Percentiles rank a stretch among this genome's conserved stretches.
phyloP scores from a whole-genome alignment of 2,113 vertebrate genomes.

The Cathartes aura region DNA sequence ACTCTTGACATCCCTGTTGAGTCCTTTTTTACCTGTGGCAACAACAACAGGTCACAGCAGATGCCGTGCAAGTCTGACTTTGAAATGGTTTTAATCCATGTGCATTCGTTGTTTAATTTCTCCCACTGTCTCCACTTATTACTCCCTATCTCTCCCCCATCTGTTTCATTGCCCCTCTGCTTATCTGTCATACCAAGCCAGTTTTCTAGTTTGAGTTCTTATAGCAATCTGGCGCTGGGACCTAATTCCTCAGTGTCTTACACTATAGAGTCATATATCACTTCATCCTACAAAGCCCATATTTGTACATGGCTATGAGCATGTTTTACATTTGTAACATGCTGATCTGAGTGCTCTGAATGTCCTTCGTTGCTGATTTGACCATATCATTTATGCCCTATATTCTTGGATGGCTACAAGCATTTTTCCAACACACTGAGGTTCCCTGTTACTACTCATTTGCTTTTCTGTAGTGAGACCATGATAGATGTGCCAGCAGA shows the following conservation, averaged over 20 bases:
- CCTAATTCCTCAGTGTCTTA: background rate
- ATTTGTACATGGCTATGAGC: background rate
- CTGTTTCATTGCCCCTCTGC: background rate
- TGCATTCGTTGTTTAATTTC: background rate
- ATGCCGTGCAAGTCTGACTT: background rate
- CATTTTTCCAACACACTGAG: background rate
- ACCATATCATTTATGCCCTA: fast-evolving
- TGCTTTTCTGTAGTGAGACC: background rate
- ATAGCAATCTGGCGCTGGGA: background rate
- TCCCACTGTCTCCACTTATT: background rate
- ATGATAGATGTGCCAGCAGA: background rate
- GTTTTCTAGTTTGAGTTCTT: background rate
- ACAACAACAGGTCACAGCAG: background rate
- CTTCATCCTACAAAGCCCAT: background rate
- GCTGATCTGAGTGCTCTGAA: background rate
- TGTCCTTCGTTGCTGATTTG: background rate
- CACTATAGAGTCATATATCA: background rate
- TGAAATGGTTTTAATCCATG: background rate
- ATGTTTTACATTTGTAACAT: background rate
- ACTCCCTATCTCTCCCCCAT: background rate
- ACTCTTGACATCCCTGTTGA: background rate
- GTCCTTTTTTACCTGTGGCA: background rate
- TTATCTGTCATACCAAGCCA: background rate
- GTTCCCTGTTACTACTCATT: background rate
- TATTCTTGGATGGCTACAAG: background rate